Evolutionary conservation across 2,888 invertebrate genomes (phyloP).

Genomic region (Mactromeris polynyma): DNA sequence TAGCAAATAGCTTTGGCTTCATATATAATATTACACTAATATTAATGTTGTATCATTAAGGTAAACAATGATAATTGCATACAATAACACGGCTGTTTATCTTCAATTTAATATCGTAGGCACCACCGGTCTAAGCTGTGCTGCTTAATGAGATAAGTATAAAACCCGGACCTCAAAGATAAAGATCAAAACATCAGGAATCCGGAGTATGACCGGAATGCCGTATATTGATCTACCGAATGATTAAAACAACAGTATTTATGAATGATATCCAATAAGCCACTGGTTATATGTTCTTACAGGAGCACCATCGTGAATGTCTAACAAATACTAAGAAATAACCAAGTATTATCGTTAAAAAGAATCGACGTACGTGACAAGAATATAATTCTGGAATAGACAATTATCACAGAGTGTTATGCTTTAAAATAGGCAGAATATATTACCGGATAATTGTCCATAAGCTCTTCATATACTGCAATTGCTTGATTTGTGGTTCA

Average conservation of each 20-base stretch:
- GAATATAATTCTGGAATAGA: neutral
- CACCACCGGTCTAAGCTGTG: neutral
- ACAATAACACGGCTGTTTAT: neutral
- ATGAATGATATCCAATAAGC: neutral
- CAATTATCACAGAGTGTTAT: neutral
- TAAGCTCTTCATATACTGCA: conserved; percentile 3
- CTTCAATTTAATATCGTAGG: neutral
- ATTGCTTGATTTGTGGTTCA: neutral
- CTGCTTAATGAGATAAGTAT: neutral
- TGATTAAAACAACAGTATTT: neutral
- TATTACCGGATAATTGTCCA: neutral
- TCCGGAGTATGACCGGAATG: neutral
- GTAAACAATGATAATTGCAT: neutral
- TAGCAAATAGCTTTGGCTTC: neutral
- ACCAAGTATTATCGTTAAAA: neutral
- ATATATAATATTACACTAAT: conserved; percentile 1
- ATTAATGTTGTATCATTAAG: neutral
- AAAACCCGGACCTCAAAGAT: neutral
- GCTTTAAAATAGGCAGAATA: neutral
- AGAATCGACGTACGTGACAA: neutral
- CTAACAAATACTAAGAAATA: neutral
- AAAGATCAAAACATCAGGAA: conserved; percentile 11
- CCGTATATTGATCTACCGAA: neutral
- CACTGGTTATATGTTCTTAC: neutral
- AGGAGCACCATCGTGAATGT: neutral